Evolutionary conservation across 2,113 vertebrate genomes (phyloP).

Genomic region (Lichenostomus cassidix): DNA sequence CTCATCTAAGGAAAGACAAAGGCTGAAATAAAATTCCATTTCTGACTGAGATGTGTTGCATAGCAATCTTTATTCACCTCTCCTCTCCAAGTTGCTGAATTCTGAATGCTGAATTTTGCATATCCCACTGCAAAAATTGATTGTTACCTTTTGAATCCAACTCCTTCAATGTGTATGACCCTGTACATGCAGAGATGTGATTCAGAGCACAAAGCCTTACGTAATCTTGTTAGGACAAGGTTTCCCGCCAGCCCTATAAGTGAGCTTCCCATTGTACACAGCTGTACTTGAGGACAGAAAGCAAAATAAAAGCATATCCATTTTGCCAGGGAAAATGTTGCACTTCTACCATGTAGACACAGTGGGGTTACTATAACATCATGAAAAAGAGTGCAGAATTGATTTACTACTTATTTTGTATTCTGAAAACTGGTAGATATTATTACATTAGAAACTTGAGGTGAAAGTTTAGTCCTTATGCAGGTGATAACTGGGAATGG

Average conservation of each 20-base stretch:
- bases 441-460: not conserved
- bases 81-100: not conserved
- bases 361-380: not conserved
- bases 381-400: not conserved
- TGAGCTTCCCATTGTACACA: not conserved
- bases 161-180: not conserved
- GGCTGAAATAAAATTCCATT: not conserved
- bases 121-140: not conserved
- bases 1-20: not conserved
- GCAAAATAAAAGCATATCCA: not conserved
- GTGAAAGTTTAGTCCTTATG: not conserved
- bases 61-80: not conserved
- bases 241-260: not conserved
- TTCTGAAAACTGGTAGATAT: not conserved
- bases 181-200: fast-evolving
- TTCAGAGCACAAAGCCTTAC: not conserved
- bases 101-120: not conserved
- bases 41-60: not conserved
- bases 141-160: not conserved
- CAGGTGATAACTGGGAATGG: not conserved
- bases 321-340: not conserved
- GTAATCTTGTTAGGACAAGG: not conserved
- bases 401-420: not conserved
- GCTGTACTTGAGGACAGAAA: not conserved
- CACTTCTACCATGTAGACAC: not conserved